These are phyloP conservation scores for Meiosimyza decipiens DNA, from an alignment of 2,888 invertebrate genomes.

Conservation along the genomic window DNA sequence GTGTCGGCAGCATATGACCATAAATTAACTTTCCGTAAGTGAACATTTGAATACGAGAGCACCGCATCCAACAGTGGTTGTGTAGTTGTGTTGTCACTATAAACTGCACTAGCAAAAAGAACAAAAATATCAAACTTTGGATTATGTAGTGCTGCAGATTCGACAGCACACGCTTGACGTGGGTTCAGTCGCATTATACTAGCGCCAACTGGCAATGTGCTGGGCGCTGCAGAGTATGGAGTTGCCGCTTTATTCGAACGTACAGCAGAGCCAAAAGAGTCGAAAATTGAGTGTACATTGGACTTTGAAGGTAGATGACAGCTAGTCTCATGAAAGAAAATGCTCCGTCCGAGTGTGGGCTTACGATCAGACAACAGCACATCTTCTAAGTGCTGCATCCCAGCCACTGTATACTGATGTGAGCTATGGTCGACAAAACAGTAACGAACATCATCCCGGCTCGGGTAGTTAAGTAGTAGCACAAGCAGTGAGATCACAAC, in stretches of 20 bases:
- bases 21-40: slow-evolving; percentile 59
- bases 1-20: slow-evolving; percentile 60
- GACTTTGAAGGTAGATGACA: slow-evolving; percentile 47
- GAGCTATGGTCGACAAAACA: slow-evolving; percentile 54
- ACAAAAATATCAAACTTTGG: slow-evolving; percentile 61
- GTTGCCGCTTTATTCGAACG: neutral
- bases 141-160: slow-evolving; percentile 64
- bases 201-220: slow-evolving; percentile 11
- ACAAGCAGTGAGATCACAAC: slow-evolving; percentile 47
- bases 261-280: slow-evolving; percentile 6
- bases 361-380: slow-evolving; percentile 52
- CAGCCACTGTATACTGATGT: slow-evolving; percentile 3
- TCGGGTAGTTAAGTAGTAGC: slow-evolving; percentile 44
- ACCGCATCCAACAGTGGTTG: slow-evolving; percentile 54
- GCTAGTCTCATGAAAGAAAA: slow-evolving; percentile 67
- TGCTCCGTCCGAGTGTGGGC: slow-evolving; percentile 57
- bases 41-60: slow-evolving; percentile 57
- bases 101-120: slow-evolving; percentile 59
- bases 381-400: slow-evolving; percentile 51
- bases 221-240: neutral
- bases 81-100: slow-evolving; percentile 43
- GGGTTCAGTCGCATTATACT: slow-evolving; percentile 54
- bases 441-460: slow-evolving; percentile 48
- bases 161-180: slow-evolving; percentile 65
- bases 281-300: slow-evolving; percentile 15